These are phyloP conservation scores for Polypedilum pembai DNA, from an alignment of 1,140 invertebrate species.

Conservation along the genomic window DNA sequence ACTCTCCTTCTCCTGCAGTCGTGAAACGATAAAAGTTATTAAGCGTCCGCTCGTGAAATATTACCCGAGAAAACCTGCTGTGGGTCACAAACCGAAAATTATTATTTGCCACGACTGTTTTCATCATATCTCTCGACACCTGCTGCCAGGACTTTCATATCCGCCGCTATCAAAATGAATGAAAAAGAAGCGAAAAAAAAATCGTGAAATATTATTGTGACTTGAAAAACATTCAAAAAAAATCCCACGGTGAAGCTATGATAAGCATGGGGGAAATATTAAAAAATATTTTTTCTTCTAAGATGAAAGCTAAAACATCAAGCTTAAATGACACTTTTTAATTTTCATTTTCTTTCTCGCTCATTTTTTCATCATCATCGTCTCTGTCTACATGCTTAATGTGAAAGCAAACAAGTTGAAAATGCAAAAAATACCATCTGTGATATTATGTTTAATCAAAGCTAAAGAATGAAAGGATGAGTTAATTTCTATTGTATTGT, in stretches of 20 bases:
- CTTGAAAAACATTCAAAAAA: conserved; percentile 10
- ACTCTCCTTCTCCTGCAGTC: neutral
- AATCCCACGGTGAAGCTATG: conserved; percentile 9
- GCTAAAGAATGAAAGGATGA: too few species aligned
- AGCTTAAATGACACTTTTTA: conserved; percentile 12
- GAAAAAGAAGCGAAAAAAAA: neutral
- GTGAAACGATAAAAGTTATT: conserved; percentile 8
- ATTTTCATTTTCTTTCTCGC: neutral
- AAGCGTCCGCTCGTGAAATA: conserved; percentile 7
- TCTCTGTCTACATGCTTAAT: neutral
- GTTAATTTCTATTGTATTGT: too few species aligned
- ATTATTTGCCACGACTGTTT: conserved; percentile 17
- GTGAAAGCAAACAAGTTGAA: neutral
- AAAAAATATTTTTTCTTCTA: conserved; percentile 6
- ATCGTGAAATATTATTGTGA: conserved; percentile 18
- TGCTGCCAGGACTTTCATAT: conserved; percentile 10
- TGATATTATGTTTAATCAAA: too few species aligned
- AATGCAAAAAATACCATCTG: neutral
- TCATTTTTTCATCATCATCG: too few species aligned
- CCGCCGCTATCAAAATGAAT: conserved; percentile 3
- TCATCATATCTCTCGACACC: conserved; percentile 16
- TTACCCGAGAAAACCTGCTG: conserved; percentile 1
- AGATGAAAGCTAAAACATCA: conserved; percentile 13
- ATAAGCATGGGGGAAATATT: conserved; percentile 6
- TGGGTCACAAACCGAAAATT: conserved; percentile 16